Percentiles rank a stretch among this genome's conserved stretches.
Evolutionary conservation across 2,888 invertebrate genomes (phyloP).

Genomic region (Tachina grossa): DNA sequence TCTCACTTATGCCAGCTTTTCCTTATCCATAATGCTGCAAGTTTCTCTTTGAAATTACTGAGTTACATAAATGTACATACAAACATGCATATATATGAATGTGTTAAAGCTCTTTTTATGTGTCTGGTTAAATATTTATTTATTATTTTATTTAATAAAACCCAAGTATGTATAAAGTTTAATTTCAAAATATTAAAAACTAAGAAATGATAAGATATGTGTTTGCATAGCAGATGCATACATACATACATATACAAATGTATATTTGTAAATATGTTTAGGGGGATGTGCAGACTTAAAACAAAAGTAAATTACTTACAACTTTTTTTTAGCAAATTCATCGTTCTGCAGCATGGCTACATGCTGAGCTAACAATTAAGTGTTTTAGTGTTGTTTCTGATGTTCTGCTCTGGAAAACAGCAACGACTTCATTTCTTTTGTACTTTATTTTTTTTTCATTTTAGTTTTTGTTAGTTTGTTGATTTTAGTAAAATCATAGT

Average conservation of each 20-base stretch:
- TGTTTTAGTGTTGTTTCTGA: constrained; percentile 68
- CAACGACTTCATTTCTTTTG: constrained; percentile 58
- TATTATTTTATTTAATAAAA: not conserved
- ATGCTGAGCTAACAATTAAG: constrained; percentile 71
- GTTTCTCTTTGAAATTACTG: no score
- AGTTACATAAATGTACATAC: not conserved
- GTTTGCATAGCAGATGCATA: not conserved
- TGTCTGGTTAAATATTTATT: not conserved
- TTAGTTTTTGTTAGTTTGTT: constrained; percentile 31
- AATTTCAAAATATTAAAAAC: constrained; percentile 17
- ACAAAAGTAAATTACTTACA: constrained; percentile 70
- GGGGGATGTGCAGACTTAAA: constrained; percentile 31
- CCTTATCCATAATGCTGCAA: no score
- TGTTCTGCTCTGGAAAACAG: constrained; percentile 71
- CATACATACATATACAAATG: not conserved
- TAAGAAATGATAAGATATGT: not conserved
- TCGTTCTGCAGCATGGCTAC: constrained; percentile 71
- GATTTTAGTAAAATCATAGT: constrained; percentile 27
- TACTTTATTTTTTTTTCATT: constrained; percentile 6
- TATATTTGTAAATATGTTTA: not conserved
- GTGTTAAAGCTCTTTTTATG: not conserved
- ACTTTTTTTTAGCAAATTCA: constrained; percentile 71
- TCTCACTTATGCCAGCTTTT: no score
- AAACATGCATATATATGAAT: not conserved
- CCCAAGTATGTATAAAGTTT: constrained; percentile 19